These are phyloP conservation scores for Onychostoma macrolepis DNA, from an alignment of 2,113 vertebrate species.

Conservation along the genomic window DNA sequence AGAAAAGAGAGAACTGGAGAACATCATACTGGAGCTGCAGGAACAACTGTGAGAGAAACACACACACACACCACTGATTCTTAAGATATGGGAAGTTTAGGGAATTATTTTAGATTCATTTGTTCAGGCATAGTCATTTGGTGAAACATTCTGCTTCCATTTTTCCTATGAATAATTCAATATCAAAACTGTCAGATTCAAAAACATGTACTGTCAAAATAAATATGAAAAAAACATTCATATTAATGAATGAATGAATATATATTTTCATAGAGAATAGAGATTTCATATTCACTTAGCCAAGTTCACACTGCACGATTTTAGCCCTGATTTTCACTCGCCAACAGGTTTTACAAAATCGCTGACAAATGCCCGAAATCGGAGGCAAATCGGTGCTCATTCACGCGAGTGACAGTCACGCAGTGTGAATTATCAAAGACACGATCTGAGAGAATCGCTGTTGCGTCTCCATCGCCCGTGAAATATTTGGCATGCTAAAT, in stretches of 20 bases:
- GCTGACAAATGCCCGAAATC: no score
- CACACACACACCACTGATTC: not conserved
- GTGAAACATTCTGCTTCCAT: not conserved
- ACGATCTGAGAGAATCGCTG: no score
- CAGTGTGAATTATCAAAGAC: no score
- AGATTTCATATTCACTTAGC: no score
- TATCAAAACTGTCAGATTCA: not conserved
- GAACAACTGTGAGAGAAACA: slow-evolving; percentile 88
- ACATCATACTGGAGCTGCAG: slow-evolving; percentile 92
- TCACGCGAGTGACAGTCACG: no score
- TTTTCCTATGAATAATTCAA: not conserved
- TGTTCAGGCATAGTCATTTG: not conserved
- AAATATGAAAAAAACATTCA: not conserved
- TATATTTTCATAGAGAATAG: no score
- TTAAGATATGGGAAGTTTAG: not conserved
- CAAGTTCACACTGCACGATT: no score
- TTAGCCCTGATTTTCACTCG: no score
- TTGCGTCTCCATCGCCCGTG: no score
- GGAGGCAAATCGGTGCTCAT: no score
- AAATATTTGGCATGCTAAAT: no score
- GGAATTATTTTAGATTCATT: not conserved
- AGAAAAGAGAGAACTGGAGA: slow-evolving; percentile 95
- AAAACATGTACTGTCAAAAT: not conserved
- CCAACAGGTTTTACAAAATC: no score
- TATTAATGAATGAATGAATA: not conserved